These are phyloP conservation scores for Mionectes olivaceus DNA, from an alignment of 2,797 vertebrate genomes.

Conservation along the genomic window DNA sequence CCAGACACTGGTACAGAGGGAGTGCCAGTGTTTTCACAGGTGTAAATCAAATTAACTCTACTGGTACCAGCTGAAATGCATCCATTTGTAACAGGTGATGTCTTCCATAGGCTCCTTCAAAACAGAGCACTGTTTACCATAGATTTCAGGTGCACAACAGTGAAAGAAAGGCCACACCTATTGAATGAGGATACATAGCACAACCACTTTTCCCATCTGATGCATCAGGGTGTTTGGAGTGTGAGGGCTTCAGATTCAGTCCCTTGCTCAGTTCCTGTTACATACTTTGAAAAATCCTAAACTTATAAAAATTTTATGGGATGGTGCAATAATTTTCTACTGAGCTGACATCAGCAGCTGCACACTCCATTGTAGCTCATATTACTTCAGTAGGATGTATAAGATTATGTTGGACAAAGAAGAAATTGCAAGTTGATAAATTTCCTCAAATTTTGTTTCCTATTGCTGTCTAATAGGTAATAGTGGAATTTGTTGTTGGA, in stretches of 20 bases:
- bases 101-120: not conserved
- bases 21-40: not conserved
- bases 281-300: not conserved
- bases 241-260: not conserved
- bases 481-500: not conserved
- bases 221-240: not conserved
- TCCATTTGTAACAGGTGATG: not conserved
- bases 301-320: not conserved
- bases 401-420: not conserved
- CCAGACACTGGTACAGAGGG: too few relatives aligned
- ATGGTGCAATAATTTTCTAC: not conserved
- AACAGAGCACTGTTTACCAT: not conserved
- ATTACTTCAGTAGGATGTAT: not conserved
- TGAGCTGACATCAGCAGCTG: not conserved
- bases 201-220: not conserved
- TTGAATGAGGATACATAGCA: not conserved
- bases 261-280: not conserved
- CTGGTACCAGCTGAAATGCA: not conserved
- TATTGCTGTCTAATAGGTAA: not conserved
- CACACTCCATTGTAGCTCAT: not conserved
- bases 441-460: not conserved
- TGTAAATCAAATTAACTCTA: not conserved
- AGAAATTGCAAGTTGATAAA: not conserved
- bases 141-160: not conserved
- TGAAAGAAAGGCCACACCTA: not conserved